Evolutionary conservation across 2,113 vertebrate species (phyloP).

Genomic region (Heliornis fulica): DNA sequence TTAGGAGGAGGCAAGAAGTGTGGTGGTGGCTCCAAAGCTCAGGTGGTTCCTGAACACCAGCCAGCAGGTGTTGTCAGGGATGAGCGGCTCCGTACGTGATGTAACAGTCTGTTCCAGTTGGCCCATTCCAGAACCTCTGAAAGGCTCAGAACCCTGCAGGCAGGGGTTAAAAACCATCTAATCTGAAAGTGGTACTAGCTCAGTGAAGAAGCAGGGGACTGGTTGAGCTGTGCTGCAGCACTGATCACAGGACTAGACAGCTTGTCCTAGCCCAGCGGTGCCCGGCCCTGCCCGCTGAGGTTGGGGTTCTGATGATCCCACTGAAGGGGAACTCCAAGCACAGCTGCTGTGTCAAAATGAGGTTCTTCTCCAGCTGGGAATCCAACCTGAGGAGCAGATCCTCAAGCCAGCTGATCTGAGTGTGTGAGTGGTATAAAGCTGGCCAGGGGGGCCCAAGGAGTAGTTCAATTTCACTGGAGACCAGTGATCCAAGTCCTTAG

Average conservation of each 20-base stretch:
- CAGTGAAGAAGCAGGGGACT: neutral
- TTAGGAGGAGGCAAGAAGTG: neutral
- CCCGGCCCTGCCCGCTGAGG: neutral
- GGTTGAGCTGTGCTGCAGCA: neutral
- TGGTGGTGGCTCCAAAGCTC: neutral
- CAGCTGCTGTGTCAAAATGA: neutral
- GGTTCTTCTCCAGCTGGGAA: neutral
- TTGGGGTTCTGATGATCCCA: neutral
- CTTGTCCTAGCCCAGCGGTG: neutral
- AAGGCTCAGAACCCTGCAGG: neutral
- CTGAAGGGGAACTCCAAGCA: neutral
- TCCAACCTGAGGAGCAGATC: neutral
- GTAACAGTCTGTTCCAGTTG: neutral
- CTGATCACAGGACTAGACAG: neutral
- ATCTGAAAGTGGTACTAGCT: neutral
- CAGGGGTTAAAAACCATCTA: neutral
- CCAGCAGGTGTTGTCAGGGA: fast-evolving
- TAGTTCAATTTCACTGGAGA: neutral
- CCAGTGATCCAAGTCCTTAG: neutral
- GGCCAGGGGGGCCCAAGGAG: neutral
- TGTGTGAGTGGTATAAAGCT: neutral
- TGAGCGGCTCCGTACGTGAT: neutral
- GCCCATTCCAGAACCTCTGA: neutral
- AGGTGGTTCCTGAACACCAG: neutral
- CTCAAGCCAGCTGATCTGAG: neutral